Percentiles rank a stretch among this genome's conserved stretches.
Conservation (phyloP, 1,140 invertebrate species). For the Macrosteles quadrilineatus region DNA sequence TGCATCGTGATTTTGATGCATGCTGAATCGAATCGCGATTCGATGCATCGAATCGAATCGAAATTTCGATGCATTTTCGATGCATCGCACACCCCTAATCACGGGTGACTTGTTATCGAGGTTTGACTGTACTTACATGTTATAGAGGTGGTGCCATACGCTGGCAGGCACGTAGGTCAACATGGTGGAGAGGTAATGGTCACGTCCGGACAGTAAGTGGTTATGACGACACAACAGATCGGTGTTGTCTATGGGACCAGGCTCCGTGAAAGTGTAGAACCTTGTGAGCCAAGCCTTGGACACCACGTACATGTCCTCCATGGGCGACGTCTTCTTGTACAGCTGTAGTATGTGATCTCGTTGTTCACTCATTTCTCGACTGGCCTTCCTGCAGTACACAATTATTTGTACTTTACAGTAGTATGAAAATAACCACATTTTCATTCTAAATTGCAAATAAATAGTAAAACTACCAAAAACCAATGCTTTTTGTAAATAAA, state of each 20-base stretch:
- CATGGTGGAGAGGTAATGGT: constrained; percentile 66
- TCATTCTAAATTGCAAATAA: too few species aligned
- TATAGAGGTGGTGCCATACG: constrained; percentile 81
- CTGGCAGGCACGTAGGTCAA: constrained; percentile 69
- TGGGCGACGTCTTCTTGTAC: not conserved
- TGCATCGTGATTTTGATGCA: too few species aligned
- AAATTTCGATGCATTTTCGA: too few species aligned
- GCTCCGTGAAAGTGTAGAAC: constrained; percentile 95
- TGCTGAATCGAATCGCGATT: too few species aligned
- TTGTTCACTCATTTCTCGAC: not conserved
- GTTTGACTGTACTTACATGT: constrained; percentile 62
- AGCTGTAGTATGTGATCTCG: constrained; percentile 2
- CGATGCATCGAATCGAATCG: too few species aligned
- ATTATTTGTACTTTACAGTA: too few species aligned
- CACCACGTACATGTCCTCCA: constrained; percentile 67
- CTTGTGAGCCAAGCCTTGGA: constrained; percentile 92
- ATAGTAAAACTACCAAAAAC: too few species aligned
- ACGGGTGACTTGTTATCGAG: too few species aligned
- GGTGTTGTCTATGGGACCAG: constrained; percentile 92
- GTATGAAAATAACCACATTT: too few species aligned
- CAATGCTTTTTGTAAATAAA: too few species aligned
- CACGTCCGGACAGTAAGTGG: constrained; percentile 76
- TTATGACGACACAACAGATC: constrained; percentile 95
- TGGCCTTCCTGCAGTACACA: not conserved
- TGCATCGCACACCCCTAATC: too few species aligned